Conservation (phyloP, 2,888 invertebrate species). For the Mimas tiliae region DNA sequence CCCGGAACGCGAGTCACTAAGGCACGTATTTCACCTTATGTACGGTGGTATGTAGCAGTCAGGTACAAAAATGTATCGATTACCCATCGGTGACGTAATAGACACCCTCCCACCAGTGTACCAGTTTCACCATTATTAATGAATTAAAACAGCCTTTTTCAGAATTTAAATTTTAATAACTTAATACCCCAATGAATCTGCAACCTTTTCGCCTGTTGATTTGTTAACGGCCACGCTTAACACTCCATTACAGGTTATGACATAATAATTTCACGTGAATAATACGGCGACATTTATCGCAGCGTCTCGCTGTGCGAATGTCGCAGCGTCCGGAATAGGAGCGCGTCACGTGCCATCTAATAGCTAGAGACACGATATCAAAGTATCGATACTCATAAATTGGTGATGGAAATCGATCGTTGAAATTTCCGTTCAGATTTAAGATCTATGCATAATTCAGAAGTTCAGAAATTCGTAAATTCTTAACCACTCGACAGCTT, state of each 20-base stretch:
- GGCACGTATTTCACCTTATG: too few species aligned
- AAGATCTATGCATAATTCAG: too few species aligned
- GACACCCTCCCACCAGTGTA: too few species aligned
- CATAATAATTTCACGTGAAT: slow-evolving; percentile 7
- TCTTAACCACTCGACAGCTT: too few species aligned
- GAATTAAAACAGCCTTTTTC: background rate
- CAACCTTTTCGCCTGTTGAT: slow-evolving; percentile 8
- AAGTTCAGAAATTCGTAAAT: too few species aligned
- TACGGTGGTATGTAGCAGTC: too few species aligned
- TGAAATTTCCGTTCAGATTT: too few species aligned
- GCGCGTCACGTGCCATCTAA: background rate
- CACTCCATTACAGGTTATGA: slow-evolving; percentile 20
- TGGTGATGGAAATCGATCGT: background rate
- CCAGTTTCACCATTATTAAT: too few species aligned
- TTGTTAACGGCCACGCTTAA: slow-evolving; percentile 14
- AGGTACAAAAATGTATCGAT: too few species aligned
- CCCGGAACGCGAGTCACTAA: too few species aligned
- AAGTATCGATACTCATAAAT: background rate
- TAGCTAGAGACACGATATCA: background rate
- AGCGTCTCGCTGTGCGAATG: background rate
- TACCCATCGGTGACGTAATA: too few species aligned
- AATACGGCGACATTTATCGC: slow-evolving; percentile 15
- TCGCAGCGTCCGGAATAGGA: background rate
- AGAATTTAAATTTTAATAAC: background rate
- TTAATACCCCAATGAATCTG: background rate